Percentiles rank a stretch among this genome's conserved stretches.
Evolutionary conservation across 2,113 vertebrate genomes (phyloP).

Genomic region (Scatophagus argus): DNA sequence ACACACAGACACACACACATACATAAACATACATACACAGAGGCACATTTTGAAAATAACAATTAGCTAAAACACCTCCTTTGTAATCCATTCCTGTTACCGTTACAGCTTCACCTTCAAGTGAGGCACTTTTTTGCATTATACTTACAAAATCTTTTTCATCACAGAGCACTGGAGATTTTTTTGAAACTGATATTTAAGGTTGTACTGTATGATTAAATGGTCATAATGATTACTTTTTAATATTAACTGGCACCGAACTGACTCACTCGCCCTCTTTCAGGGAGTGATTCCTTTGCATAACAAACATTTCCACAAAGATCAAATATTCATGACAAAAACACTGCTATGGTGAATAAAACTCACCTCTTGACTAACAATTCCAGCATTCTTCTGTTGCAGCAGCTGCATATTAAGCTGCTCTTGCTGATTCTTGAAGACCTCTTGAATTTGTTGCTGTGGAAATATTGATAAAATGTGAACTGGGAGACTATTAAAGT

Average conservation of each 20-base stretch:
- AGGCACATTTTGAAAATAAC: no score
- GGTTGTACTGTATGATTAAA: not conserved
- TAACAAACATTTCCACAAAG: not conserved
- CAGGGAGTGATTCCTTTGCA: not conserved
- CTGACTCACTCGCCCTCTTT: not conserved
- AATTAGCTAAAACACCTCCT: not conserved
- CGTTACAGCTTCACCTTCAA: not conserved
- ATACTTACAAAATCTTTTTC: not conserved
- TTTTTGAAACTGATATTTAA: not conserved
- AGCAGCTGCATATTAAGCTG: slow-evolving; percentile 84
- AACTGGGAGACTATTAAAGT: slow-evolving; percentile 1
- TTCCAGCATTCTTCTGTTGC: slow-evolving; percentile 83
- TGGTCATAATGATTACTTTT: not conserved
- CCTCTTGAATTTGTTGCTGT: slow-evolving; percentile 85
- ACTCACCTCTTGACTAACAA: slow-evolving; percentile 82
- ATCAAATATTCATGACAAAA: slow-evolving; percentile 10
- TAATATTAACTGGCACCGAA: not conserved
- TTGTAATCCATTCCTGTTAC: not conserved
- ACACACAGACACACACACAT: no score
- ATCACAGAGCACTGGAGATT: not conserved
- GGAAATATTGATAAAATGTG: slow-evolving; percentile 10
- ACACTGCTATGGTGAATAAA: not conserved
- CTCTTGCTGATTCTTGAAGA: slow-evolving; percentile 86
- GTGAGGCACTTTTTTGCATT: not conserved
- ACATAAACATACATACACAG: no score